Evolutionary conservation across 2,888 invertebrate species (phyloP).

Genomic region (Metopia argyrocephala): DNA sequence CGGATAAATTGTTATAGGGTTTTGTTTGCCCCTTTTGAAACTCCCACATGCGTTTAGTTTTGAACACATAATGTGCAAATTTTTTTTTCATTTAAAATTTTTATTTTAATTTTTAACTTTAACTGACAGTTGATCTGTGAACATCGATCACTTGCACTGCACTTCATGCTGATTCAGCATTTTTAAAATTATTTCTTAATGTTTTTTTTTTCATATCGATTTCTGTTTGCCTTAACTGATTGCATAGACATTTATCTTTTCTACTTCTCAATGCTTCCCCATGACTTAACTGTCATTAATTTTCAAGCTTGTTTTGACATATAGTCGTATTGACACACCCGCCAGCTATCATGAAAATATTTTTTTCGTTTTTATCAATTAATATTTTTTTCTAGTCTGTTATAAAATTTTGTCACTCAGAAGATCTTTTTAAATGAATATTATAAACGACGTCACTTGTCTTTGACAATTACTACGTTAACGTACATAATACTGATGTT

Average conservation of each 20-base stretch:
- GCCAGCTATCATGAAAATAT: not conserved
- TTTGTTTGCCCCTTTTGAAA: not conserved
- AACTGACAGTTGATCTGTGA: constrained; percentile 40
- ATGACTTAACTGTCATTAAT: constrained; percentile 28
- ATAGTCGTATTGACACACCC: constrained; percentile 25
- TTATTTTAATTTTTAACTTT: not conserved
- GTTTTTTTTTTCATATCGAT: not conserved
- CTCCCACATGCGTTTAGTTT: not conserved
- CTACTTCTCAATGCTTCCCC: constrained; percentile 12
- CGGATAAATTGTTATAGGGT: too few species aligned
- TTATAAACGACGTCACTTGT: constrained; percentile 12
- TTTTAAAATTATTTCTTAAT: not conserved
- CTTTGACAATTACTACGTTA: constrained; percentile 15
- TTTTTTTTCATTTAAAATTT: not conserved
- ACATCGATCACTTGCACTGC: constrained; percentile 57
- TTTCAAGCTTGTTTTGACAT: constrained; percentile 26
- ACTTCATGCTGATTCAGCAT: constrained; percentile 50
- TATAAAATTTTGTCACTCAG: constrained; percentile 40
- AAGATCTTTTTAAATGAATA: not conserved
- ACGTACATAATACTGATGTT: not conserved
- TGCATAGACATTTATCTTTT: not conserved
- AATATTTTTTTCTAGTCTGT: not conserved
- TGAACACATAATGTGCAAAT: not conserved
- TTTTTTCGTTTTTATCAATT: constrained; percentile 30
- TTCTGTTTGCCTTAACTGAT: not conserved